These are phyloP conservation scores for Bombus confusus DNA, from an alignment of 1,140 invertebrate genomes.

Conservation along the genomic window DNA sequence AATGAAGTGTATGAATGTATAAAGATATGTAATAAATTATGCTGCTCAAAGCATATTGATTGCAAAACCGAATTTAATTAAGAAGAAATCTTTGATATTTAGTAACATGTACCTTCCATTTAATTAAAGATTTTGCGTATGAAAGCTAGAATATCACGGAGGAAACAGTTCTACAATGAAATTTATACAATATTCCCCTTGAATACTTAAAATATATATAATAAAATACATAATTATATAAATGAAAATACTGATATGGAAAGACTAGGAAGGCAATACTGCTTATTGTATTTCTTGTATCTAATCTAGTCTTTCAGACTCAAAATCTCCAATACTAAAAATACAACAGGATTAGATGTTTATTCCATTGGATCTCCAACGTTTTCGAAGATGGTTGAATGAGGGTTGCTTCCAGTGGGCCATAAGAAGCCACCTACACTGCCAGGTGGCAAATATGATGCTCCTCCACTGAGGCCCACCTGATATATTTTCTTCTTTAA, in stretches of 20 bases:
- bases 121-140: constrained; percentile 67
- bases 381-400: constrained; percentile 79
- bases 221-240: constrained; percentile 59
- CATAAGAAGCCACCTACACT: constrained; percentile 78
- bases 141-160: constrained; percentile 53
- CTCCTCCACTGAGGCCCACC: constrained; percentile 76
- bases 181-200: constrained; percentile 46
- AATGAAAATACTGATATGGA: constrained; percentile 64
- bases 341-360: constrained; percentile 61
- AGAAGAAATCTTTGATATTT: constrained; percentile 64
- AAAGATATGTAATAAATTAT: constrained; percentile 36
- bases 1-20: constrained; percentile 35
- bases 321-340: constrained; percentile 67
- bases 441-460: constrained; percentile 77
- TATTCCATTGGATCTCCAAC: constrained; percentile 78
- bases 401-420: constrained; percentile 75
- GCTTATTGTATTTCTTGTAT: constrained; percentile 49
- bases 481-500: constrained; percentile 66
- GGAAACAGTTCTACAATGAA: constrained; percentile 45
- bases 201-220: constrained; percentile 48
- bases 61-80: constrained; percentile 3
- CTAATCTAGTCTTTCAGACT: constrained; percentile 63
- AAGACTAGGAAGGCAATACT: constrained; percentile 65
- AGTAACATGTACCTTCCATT: constrained; percentile 66
- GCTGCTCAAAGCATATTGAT: constrained; percentile 20